These are phyloP conservation scores for Drosophila ananassae DNA, from an alignment of 1,140 invertebrate species.

Conservation along the genomic window DNA sequence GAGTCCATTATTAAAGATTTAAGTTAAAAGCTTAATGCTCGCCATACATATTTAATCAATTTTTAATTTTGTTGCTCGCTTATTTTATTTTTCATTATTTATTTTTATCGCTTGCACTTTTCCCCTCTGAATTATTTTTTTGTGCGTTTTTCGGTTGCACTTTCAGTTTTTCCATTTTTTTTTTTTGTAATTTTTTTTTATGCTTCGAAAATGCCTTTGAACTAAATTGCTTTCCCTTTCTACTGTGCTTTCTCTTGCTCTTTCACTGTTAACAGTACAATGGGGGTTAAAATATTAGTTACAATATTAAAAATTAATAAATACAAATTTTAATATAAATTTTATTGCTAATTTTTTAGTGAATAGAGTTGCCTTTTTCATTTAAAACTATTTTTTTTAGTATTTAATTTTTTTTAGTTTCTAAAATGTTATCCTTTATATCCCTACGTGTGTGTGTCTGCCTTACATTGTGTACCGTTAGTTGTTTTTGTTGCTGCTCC, in stretches of 20 bases:
- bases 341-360: no score
- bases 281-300: neutral
- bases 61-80: constrained; percentile 40
- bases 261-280: constrained; percentile 5
- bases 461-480: constrained; percentile 44
- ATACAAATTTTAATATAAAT: no score
- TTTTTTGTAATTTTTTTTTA: constrained; percentile 41
- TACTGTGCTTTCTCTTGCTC: neutral
- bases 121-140: constrained; percentile 26
- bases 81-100: constrained; percentile 18
- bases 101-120: constrained; percentile 21
- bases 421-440: neutral
- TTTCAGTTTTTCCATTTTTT: neutral
- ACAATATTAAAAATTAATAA: neutral
- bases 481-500: constrained; percentile 12
- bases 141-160: constrained; percentile 30
- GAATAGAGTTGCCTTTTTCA: no score
- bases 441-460: constrained; percentile 44
- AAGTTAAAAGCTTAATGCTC: constrained; percentile 36
- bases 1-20: constrained; percentile 28
- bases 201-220: constrained; percentile 64
- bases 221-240: constrained; percentile 55
- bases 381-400: neutral
- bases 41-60: constrained; percentile 49
- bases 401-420: neutral